These are phyloP conservation scores for Cephus spinipes DNA, from an alignment of 2,888 invertebrate genomes.

Conservation along the genomic window DNA sequence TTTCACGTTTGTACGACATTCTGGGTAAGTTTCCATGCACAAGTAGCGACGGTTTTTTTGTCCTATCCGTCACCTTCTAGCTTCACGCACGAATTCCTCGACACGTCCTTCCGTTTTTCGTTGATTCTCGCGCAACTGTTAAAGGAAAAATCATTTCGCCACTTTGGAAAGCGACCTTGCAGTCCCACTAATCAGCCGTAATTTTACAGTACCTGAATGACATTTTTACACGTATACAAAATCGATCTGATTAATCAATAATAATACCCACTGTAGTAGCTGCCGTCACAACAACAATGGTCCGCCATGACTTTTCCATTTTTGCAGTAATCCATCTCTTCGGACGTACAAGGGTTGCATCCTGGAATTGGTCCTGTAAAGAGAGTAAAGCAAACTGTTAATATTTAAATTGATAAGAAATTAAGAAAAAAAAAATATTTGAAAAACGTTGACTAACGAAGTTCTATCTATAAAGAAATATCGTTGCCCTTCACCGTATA, in stretches of 20 bases:
- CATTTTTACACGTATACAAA: not conserved
- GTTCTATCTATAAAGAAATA: not conserved
- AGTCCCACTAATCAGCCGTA: not conserved
- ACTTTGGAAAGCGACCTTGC: slow-evolving; percentile 1
- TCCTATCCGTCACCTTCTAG: slow-evolving; percentile 23
- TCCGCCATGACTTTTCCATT: slow-evolving; percentile 71
- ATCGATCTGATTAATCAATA: not conserved
- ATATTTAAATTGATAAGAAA: not conserved
- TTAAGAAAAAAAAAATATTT: not conserved
- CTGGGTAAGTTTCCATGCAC: not conserved
- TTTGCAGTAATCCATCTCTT: slow-evolving; percentile 75
- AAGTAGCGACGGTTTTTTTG: not conserved
- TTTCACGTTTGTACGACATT: not conserved
- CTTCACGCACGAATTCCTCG: slow-evolving; percentile 47
- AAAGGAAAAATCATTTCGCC: not conserved
- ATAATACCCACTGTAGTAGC: slow-evolving; percentile 68
- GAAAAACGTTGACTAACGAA: not conserved
- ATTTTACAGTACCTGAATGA: not conserved
- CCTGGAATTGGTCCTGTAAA: slow-evolving; percentile 68
- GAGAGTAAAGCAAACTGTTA: not conserved
- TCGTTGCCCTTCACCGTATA: not conserved
- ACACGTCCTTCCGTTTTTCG: slow-evolving; percentile 29
- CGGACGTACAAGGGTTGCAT: slow-evolving; percentile 73
- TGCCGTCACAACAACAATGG: slow-evolving; percentile 73
- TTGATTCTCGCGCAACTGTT: not conserved